phyloP scores from a whole-genome alignment of 1,140 invertebrate species.

The Macrobrachium nipponense region DNA sequence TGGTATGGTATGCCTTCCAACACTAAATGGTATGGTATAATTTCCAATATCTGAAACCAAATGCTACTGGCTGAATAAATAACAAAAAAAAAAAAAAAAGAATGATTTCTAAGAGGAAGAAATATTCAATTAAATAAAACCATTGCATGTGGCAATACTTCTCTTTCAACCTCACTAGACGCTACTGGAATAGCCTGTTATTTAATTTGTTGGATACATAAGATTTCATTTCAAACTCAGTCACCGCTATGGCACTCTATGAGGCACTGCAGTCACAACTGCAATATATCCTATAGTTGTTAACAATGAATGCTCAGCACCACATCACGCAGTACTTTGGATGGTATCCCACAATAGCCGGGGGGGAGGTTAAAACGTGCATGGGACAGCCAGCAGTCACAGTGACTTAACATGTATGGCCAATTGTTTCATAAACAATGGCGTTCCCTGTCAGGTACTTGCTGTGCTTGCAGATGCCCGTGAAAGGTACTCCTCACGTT shows the following conservation, averaged over 20 bases:
- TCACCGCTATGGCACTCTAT: background rate
- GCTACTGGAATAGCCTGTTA: background rate
- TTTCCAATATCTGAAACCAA: too few species aligned
- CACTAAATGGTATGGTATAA: too few species aligned
- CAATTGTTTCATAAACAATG: background rate
- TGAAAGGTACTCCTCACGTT: conserved; percentile 75
- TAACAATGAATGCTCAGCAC: too few species aligned
- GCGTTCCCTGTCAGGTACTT: background rate
- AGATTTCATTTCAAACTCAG: background rate
- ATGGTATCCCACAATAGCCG: too few species aligned
- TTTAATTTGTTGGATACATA: background rate
- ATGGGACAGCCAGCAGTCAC: background rate
- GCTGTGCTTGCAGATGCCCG: background rate
- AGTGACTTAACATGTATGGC: conserved; percentile 10
- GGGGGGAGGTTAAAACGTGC: too few species aligned
- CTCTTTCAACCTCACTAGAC: background rate
- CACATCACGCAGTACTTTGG: too few species aligned
- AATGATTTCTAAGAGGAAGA: background rate
- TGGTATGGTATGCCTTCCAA: too few species aligned
- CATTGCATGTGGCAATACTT: background rate
- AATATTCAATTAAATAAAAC: background rate
- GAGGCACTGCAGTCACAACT: background rate
- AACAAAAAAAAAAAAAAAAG: background rate
- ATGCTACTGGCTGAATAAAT: background rate
- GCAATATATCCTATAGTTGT: background rate